Evolutionary conservation across 1,140 invertebrate species (phyloP), one percentile per base, ranked within the genome.

Genomic region (Capitella teleta): DNA sequence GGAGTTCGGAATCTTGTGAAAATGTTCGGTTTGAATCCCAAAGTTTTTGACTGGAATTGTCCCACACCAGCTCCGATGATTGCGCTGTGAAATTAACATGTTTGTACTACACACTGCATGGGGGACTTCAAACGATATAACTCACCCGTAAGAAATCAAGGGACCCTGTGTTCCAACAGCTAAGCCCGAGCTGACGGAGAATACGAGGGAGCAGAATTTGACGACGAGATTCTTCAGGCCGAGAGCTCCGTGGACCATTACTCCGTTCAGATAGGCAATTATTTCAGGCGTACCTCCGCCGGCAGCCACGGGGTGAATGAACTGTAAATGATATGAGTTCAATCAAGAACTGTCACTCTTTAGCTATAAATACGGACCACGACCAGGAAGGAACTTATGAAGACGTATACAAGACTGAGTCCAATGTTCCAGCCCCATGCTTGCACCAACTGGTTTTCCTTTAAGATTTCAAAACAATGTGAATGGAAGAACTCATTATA

Each of bases 231-330:
- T 62, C 41, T 58, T 59, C 16, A 63, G 16, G 18, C 57, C 28
- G 57, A 55, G 50, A 18, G 45, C 41, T 32, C 52, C 21, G 16
- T 54, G 52, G 51, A 64, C 62, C 21, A 61, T 57, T 19, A 54
- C 56, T n/a, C 63, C 63, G 51, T 65, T 65, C 4, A 65, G 51
- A 18, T 63, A 62, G 8, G 62, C 62, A 44, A 65, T 63, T 14
- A 63, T 56, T 49, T 65, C 63, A 19, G 58, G 58, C 18, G 61
- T 43, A 10, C 63, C 63, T 23, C 56, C 59, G 2, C 63, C 63
- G 8, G 58, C 52, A 14, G 63, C 61, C 25, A 43, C 51, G n/a
- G 65, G 65, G 38, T 61, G 59, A 14, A 54, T 16, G 24, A 51
- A 51, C 49, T 51, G 43, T 19, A 28, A 45, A 28, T 12, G 10